Percentiles rank a stretch among this genome's conserved stretches.
Evolutionary conservation across 1,140 invertebrate species (phyloP).

Genomic region (Scaptomyza montana): DNA sequence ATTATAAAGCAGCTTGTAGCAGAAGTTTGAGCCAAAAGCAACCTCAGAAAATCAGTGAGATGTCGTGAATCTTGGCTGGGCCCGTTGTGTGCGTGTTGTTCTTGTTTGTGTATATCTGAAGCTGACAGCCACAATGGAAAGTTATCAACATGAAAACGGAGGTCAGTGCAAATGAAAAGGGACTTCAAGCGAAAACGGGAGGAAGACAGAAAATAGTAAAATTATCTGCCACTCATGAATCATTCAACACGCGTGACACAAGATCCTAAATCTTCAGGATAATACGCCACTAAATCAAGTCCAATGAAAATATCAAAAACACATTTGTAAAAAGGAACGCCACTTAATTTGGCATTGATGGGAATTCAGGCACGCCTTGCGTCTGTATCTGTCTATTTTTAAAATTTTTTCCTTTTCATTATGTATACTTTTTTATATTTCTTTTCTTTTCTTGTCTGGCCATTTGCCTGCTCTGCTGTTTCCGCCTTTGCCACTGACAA

Average conservation of each 20-base stretch:
- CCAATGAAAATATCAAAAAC: constrained; percentile 73
- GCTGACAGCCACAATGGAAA: constrained; percentile 75
- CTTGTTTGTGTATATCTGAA: constrained; percentile 45
- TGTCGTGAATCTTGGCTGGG: constrained; percentile 52
- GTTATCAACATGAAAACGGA: constrained; percentile 78
- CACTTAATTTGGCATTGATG: constrained; percentile 74
- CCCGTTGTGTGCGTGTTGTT: constrained; percentile 17
- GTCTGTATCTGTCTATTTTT: constrained; percentile 12
- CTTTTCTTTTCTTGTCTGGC: constrained; percentile 4
- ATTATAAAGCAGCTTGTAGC: constrained; percentile 76
- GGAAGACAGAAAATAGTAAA: not conserved
- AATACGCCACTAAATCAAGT: constrained; percentile 58
- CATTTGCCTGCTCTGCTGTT: constrained; percentile 29
- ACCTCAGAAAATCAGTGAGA: constrained; percentile 47
- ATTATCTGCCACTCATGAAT: constrained; percentile 74
- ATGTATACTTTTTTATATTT: constrained; percentile 5
- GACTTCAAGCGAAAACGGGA: not conserved
- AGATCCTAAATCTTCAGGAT: constrained; percentile 55
- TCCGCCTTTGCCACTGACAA: constrained; percentile 59
- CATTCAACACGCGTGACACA: constrained; percentile 63
- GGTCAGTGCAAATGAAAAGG: constrained; percentile 40
- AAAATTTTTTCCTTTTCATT: constrained; percentile 9
- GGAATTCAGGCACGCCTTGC: constrained; percentile 26
- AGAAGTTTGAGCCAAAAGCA: constrained; percentile 33
- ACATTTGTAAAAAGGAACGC: constrained; percentile 47